phyloP scores from a whole-genome alignment of 1,140 invertebrate species.

The Plectus sambesii region DNA sequence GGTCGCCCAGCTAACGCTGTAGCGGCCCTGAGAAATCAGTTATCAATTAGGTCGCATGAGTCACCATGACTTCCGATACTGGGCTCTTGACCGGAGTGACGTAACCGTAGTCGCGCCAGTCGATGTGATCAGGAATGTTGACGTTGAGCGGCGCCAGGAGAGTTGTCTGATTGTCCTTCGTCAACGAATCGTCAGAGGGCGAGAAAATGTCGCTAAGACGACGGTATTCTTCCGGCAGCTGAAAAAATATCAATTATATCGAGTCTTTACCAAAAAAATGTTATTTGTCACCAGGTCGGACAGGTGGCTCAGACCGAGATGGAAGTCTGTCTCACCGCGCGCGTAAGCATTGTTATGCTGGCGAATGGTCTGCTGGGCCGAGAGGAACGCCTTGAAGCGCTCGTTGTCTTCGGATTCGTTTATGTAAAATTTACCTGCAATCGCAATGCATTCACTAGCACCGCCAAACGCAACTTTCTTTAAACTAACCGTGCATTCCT shows the following conservation, averaged over 20 bases:
- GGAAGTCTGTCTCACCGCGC: constrained; percentile 29
- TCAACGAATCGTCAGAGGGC: constrained; percentile 20
- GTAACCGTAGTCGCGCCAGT: constrained; percentile 70
- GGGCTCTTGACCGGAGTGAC: constrained; percentile 87
- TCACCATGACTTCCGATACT: no score
- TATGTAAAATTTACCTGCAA: no score
- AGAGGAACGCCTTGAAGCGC: no score
- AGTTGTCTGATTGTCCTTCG: constrained; percentile 4
- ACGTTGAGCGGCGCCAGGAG: constrained; percentile 15
- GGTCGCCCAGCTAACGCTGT: constrained; percentile 90
- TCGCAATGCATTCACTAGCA: no score
- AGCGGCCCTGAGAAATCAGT: constrained; percentile 51
- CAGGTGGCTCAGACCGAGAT: constrained; percentile 38
- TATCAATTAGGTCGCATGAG: no score
- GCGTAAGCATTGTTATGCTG: constrained; percentile 34
- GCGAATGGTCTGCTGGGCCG: no score
- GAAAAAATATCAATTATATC: no score
- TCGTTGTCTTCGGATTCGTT: no score
- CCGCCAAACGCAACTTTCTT: no score
- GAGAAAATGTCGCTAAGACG: constrained; percentile 40
- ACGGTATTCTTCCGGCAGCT: constrained; percentile 33
- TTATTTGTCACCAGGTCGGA: constrained; percentile 40
- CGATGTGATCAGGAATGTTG: constrained; percentile 52
- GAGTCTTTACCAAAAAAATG: no score
- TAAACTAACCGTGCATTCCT: no score